These are phyloP conservation scores for Chloroceryle aenea DNA, from an alignment of 2,113 vertebrate species.

Conservation along the genomic window DNA sequence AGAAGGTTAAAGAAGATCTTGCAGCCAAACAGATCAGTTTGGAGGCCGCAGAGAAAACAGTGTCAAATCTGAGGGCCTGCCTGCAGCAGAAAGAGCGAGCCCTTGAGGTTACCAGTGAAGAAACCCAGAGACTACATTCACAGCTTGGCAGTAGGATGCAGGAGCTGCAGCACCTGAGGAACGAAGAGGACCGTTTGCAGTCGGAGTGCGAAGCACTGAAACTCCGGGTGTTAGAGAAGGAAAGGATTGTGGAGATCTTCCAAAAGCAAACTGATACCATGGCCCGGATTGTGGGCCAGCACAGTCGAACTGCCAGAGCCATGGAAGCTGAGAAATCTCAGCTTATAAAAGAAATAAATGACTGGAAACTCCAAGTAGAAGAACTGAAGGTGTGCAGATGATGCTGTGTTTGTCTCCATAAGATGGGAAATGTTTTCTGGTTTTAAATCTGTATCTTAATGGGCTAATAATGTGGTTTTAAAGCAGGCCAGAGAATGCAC, in stretches of 20 bases:
- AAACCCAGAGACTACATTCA: conserved; percentile 65
- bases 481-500: background rate
- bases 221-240: conserved; percentile 72
- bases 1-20: conserved; percentile 53
- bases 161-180: conserved; percentile 70
- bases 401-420: background rate
- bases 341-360: conserved; percentile 76
- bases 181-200: conserved; percentile 59
- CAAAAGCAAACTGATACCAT: conserved; percentile 75
- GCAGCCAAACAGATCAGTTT: conserved; percentile 48
- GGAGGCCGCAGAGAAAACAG: conserved; percentile 69
- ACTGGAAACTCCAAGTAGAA: conserved; percentile 75
- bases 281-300: conserved; percentile 67
- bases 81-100: conserved; percentile 69
- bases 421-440: background rate
- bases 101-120: conserved; percentile 51
- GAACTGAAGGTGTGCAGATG: conserved; percentile 77
- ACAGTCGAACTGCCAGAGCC: conserved; percentile 60
- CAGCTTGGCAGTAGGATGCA: conserved; percentile 69
- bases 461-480: background rate
- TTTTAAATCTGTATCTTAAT: background rate
- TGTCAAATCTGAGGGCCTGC: background rate
- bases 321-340: conserved; percentile 79
- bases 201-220: conserved; percentile 64
- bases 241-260: conserved; percentile 68